Evolutionary conservation across 1,140 invertebrate species (phyloP), one percentile per base, ranked within the genome.

Genomic region (Acromyrmex heyeri): DNA sequence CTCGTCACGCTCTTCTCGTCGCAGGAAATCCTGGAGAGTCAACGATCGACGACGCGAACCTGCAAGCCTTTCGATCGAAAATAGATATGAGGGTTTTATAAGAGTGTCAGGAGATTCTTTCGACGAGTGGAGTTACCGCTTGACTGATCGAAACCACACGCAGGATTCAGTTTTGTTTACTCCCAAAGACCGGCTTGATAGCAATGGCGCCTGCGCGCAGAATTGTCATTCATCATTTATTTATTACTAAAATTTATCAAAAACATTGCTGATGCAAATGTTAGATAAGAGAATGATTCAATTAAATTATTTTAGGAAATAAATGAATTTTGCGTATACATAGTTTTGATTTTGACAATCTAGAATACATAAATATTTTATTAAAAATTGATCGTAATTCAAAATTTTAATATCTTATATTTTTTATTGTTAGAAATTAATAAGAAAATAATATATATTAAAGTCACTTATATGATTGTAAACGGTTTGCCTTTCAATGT

Each of bases 61-160:
- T 82, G 30, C 59, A 61, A 83, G 27, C 59, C 38, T 62, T 48
- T 44, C 53, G 50, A 86, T 89, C 50, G 14, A 65, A 34, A 12
- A 27, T 57, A 27, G 57, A 59, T 21, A 44, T 38, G 7, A 12
- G 38, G 44, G 12, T 24, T 48, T 61, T 16, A 27, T 3, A 48
- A 48, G 30, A 27, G 38, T 77, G 72, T n/a, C 38, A n/a, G 24
- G 18, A 53, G 83, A 76, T 57, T 90, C 86, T 85, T 87, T 87
- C 72, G 34, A 75, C 62, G 57, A 85, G 86, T 90, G 65, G 91
- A 91, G 93, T 91, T 91, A 90, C 85, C 87, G 92, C 89, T 88
- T 91, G 77, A 95, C 94, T 95, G 93, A 86, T 93, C 88, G 62
- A 86, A 93, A 89, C 91, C 92, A 94, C 90, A 93, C 91, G 92